Conservation (phyloP, 2,888 invertebrate species). For the Agriopis leucophaearia region DNA sequence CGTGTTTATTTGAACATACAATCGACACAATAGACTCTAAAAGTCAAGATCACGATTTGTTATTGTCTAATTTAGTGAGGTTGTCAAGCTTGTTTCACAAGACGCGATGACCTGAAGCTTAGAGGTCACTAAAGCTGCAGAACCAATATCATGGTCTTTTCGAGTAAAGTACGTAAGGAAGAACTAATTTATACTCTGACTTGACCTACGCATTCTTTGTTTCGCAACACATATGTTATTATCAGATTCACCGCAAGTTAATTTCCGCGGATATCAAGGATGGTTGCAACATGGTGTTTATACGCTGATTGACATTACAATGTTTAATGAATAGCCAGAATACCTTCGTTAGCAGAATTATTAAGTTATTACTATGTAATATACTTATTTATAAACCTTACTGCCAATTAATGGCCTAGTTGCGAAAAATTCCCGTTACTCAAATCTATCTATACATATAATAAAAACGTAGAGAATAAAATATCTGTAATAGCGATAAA, state of each 20-base stretch:
- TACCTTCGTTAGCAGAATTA: background rate
- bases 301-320: conserved; percentile 3
- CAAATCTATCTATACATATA: too few relatives aligned
- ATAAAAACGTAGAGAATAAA: too few relatives aligned
- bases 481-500: too few relatives aligned
- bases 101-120: conserved; percentile 30
- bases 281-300: conserved; percentile 13
- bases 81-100: conserved; percentile 44
- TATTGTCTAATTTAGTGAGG: conserved; percentile 37
- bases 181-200: conserved; percentile 23
- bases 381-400: too few relatives aligned
- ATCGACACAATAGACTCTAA: conserved; percentile 38
- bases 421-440: too few relatives aligned
- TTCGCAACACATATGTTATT: conserved; percentile 11
- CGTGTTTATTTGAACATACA: conserved; percentile 16
- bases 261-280: conserved; percentile 25
- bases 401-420: too few relatives aligned
- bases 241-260: conserved; percentile 20
- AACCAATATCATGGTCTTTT: conserved; percentile 39
- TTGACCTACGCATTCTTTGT: conserved; percentile 13
- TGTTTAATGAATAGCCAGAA: conserved; percentile 1
- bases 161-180: conserved; percentile 18
- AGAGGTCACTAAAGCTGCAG: conserved; percentile 38
- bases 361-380: too few relatives aligned
- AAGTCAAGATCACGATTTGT: conserved; percentile 47